These are phyloP conservation scores for Pipistrellus kuhlii DNA, from an alignment of 2,797 vertebrate species.

Conservation along the genomic window DNA sequence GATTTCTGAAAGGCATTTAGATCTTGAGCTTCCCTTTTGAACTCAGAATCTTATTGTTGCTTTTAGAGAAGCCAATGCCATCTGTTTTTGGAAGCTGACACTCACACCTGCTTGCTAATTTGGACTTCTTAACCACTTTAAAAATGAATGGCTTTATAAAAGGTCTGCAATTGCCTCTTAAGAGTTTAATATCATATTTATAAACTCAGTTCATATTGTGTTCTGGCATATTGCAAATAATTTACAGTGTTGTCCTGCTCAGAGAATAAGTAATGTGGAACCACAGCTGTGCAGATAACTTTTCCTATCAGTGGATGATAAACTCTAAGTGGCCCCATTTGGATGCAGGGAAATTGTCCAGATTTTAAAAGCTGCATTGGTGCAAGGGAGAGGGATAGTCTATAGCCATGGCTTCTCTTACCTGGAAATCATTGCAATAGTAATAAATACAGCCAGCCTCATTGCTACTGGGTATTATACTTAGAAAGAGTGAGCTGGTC, in stretches of 20 bases:
- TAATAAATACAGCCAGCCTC: conserved; percentile 4
- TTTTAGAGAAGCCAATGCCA: conserved; percentile 66
- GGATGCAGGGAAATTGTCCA: conserved; percentile 67
- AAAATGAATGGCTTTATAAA: conserved; percentile 82
- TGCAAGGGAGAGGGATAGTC: conserved; percentile 46
- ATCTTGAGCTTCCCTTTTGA: conserved; percentile 46
- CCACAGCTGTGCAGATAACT: conserved; percentile 80
- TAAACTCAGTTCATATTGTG: conserved; percentile 73
- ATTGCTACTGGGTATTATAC: neutral
- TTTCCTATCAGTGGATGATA: conserved; percentile 78
- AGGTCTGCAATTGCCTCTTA: conserved; percentile 74
- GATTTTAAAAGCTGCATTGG: conserved; percentile 61
- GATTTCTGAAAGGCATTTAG: conserved; percentile 34
- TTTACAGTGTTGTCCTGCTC: conserved; percentile 75
- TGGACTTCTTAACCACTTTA: conserved; percentile 70
- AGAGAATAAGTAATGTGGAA: conserved; percentile 75
- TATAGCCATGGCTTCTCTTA: conserved; percentile 31
- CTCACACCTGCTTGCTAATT: conserved; percentile 60
- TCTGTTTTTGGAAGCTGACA: conserved; percentile 72
- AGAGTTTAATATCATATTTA: conserved; percentile 82
- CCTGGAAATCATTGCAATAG: conserved; percentile 50
- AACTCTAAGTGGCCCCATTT: conserved; percentile 78
- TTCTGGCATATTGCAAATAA: conserved; percentile 83
- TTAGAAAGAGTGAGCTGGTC: neutral
- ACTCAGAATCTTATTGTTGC: conserved; percentile 52